A percentile compares a stretch with the other conserved stretches of the same genome.
Conservation (phyloP, 2,113 vertebrate genomes). For the Percina caprodes region DNA sequence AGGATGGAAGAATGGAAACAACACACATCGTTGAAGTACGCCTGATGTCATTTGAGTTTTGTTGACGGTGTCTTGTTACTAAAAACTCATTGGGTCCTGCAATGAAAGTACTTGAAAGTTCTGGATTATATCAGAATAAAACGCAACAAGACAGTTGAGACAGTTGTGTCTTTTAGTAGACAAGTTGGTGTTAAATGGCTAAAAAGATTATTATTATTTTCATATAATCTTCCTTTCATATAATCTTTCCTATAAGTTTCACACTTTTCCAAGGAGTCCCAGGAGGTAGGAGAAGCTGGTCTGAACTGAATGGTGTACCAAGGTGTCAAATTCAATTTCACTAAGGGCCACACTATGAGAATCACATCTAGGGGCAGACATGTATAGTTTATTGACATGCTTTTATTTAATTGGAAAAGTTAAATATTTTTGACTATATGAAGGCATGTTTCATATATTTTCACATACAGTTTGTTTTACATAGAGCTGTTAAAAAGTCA, state of each 20-base stretch:
- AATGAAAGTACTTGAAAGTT: not conserved
- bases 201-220: not conserved
- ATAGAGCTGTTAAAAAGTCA: no score
- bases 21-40: not conserved
- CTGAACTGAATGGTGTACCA: not conserved
- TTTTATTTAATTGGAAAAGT: no score
- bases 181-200: not conserved
- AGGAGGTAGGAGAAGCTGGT: not conserved
- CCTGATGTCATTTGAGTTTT: slow-evolving; percentile 5
- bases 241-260: no score
- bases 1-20: not conserved
- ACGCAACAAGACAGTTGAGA: not conserved
- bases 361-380: no score
- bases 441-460: no score
- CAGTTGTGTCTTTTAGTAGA: not conserved
- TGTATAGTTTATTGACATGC: no score
- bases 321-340: no score
- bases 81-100: not conserved
- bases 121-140: not conserved
- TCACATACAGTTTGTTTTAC: no score
- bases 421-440: no score
- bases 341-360: no score
- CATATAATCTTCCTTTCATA: no score
- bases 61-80: not conserved
- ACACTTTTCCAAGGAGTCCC: not conserved